Evolutionary conservation across 2,797 vertebrate genomes (phyloP), one percentile per base, ranked within the genome.

Genomic region (Passerculus sandwichensis): DNA sequence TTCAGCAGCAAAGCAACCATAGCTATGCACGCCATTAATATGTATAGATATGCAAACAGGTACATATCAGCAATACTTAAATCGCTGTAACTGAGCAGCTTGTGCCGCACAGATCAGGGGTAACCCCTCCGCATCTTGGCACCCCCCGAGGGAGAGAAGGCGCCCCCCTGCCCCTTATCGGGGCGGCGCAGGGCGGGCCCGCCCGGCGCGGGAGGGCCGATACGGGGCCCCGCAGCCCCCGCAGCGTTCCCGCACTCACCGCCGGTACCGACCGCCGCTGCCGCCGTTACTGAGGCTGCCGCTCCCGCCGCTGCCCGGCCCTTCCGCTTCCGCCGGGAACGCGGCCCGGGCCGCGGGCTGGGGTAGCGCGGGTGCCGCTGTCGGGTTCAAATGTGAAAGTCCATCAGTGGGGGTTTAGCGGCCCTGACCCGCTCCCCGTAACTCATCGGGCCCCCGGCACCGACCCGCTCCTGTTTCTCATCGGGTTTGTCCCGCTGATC

Each of bases 11-110:
- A 38, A 36, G 5, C 30, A 14, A 4, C 13, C 9, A 15, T 0
- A 34, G 6, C 21, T 1, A 8, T 0, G 1, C 22, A 4, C 0
- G 0, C 5, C 4, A 20, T 20, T 11, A 42, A 21, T 2, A 21
- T 0, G 3, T 0, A 48, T 0, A 15, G 3, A 2, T 1, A 45
- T 1, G 1, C 21, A 38, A 62, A 60, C 0, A 48, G 5, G 2
- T 0, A 14, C 2, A 2, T 1, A 6, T 0, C 1, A 1, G 5
- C 15, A 57, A 30, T 1, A 14, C 10, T 4, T 23, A 22, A 47
- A 3, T 0, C 13, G 4, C 32, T 2, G 3, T 29, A 32, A 6
- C 34, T 0, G 18, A 36, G 5, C 3, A 3, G 15, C 61, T 45
- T 2, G 2, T 3, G 5, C 22, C 40, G 15, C 38, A 0, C 30